phyloP scores from a whole-genome alignment of 2,888 invertebrate genomes.

The Desoria tigrina region DNA sequence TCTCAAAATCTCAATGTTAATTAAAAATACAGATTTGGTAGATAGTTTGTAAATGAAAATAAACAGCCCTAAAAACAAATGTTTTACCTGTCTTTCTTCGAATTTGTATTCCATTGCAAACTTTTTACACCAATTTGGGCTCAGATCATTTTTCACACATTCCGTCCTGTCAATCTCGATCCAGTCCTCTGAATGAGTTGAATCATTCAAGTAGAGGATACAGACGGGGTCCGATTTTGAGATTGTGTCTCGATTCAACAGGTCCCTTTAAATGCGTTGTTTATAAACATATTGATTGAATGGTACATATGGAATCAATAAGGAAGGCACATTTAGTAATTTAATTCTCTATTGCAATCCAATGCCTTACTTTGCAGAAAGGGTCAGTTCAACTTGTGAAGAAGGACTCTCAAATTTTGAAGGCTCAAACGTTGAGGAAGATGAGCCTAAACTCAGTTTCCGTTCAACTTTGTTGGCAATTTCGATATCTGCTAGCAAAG shows the following conservation, averaged over 20 bases:
- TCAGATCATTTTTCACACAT: conserved; percentile 58
- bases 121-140: conserved; percentile 62
- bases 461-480: conserved; percentile 14
- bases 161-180: conserved; percentile 58
- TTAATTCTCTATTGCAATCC: background rate
- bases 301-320: background rate
- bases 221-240: conserved; percentile 63
- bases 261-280: conserved; percentile 56
- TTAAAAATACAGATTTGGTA: too few relatives aligned
- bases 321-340: background rate
- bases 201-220: conserved; percentile 57
- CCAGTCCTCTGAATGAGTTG: conserved; percentile 55
- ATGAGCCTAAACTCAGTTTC: conserved; percentile 6
- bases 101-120: conserved; percentile 62
- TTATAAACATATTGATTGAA: conserved; percentile 3
- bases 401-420: conserved; percentile 18
- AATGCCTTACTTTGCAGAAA: conserved; percentile 27
- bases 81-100: conserved; percentile 61
- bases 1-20: background rate
- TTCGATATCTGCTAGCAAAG: conserved; percentile 2
- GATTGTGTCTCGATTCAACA: conserved; percentile 60
- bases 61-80: too few relatives aligned
- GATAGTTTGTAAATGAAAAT: too few relatives aligned
- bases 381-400: conserved; percentile 27
- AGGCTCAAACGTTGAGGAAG: background rate